These are phyloP conservation scores for Conger conger DNA, from an alignment of 2,113 vertebrate genomes.

Conservation along the genomic window DNA sequence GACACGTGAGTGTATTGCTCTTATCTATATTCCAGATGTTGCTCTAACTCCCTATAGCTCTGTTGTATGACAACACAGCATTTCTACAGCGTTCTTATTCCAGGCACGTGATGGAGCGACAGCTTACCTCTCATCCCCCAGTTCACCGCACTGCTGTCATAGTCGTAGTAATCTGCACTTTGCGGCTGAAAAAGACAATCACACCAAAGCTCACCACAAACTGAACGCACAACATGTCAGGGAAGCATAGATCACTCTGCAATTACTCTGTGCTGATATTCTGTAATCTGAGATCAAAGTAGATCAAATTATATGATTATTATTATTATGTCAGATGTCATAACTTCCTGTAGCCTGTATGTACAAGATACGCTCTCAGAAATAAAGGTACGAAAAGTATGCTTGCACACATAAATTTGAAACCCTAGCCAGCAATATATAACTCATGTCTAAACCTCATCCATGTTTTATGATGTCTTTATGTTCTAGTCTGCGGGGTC, in stretches of 20 bases:
- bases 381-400: too few relatives aligned
- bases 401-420: too few relatives aligned
- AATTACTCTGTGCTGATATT: not conserved
- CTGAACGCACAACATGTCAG: not conserved
- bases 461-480: too few relatives aligned
- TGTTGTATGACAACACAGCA: not conserved
- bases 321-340: not conserved
- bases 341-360: not conserved
- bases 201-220: not conserved
- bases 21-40: too few relatives aligned
- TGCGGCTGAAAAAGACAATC: constrained; percentile 55
- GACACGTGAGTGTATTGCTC: too few relatives aligned
- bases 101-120: too few relatives aligned
- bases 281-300: not conserved
- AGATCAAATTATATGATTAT: not conserved
- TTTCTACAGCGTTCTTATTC: too few relatives aligned
- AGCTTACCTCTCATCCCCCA: constrained; percentile 91
- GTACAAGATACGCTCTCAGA: not conserved
- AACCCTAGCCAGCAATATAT: too few relatives aligned
- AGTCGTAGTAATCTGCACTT: constrained; percentile 86
- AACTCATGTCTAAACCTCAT: too few relatives aligned
- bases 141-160: constrained; percentile 89
- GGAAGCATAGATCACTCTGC: not conserved
- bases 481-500: too few relatives aligned
- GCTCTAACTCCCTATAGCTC: not conserved